Evolutionary conservation across 1,140 invertebrate genomes (phyloP).

Genomic region (Procambarus virginalis): DNA sequence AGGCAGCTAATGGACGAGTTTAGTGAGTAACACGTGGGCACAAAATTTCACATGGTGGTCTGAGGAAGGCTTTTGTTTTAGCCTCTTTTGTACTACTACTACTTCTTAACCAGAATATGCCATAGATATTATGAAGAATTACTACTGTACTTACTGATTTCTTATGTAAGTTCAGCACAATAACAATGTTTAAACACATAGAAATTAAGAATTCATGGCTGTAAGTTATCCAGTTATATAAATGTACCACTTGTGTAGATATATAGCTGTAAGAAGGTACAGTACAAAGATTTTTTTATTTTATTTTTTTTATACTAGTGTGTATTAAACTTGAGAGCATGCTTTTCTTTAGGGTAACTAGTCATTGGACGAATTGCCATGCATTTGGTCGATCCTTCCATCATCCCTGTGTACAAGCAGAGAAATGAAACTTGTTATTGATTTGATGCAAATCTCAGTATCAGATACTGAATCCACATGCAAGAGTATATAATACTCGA

Average conservation of each 20-base stretch:
- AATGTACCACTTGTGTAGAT: constrained; percentile 61
- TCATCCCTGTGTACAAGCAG: constrained; percentile 53
- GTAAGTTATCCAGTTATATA: constrained; percentile 61
- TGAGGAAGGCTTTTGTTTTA: constrained; percentile 27
- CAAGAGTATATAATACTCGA: constrained; percentile 68
- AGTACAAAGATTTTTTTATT: constrained; percentile 57
- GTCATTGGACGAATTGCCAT: constrained; percentile 57
- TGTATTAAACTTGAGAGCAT: constrained; percentile 45
- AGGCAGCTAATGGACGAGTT: constrained; percentile 23
- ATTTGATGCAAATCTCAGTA: constrained; percentile 52
- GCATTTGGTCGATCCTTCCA: constrained; percentile 61
- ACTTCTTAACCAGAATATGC: background rate
- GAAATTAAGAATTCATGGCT: constrained; percentile 44
- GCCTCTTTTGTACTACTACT: background rate
- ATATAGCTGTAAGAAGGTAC: constrained; percentile 62
- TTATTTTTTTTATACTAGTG: constrained; percentile 49
- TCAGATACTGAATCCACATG: constrained; percentile 61
- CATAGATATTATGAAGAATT: constrained; percentile 17
- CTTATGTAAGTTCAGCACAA: constrained; percentile 53
- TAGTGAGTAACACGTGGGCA: background rate
- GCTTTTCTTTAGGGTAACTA: constrained; percentile 61
- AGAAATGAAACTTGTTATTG: constrained; percentile 34
- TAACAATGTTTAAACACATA: constrained; percentile 54
- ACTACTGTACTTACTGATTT: constrained; percentile 54
- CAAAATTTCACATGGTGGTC: constrained; percentile 3